phyloP scores from a whole-genome alignment of 2,888 invertebrate species.

The Campaea margaritaria region DNA sequence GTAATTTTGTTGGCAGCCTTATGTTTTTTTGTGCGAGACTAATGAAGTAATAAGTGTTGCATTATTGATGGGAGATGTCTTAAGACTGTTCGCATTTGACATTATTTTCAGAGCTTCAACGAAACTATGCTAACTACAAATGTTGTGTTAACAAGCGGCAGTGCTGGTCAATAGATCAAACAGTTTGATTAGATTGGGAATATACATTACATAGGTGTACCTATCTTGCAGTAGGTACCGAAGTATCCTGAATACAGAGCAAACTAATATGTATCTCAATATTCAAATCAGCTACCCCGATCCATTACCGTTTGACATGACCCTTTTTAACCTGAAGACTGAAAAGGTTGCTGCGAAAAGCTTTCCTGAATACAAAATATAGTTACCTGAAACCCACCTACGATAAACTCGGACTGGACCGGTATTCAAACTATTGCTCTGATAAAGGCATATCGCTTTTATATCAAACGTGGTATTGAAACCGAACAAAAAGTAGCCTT shows the following conservation, averaged over 20 bases:
- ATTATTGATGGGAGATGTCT: not conserved
- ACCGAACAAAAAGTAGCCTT: conserved; percentile 56
- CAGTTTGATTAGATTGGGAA: too few species aligned
- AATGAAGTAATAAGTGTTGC: not conserved
- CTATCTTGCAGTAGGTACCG: too few species aligned
- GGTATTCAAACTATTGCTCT: conserved; percentile 28
- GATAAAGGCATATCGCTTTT: conserved; percentile 30
- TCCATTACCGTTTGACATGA: conserved; percentile 28
- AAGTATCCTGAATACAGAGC: not conserved
- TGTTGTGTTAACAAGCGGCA: too few species aligned
- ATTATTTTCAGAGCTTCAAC: too few species aligned
- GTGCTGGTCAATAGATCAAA: too few species aligned
- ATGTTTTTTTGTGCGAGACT: conserved; percentile 25
- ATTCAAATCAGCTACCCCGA: conserved; percentile 23
- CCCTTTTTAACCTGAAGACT: conserved; percentile 23
- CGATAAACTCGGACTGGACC: conserved; percentile 21
- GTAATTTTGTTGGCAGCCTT: conserved; percentile 37
- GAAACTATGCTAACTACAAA: too few species aligned
- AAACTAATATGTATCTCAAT: conserved; percentile 9
- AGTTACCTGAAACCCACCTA: conserved; percentile 19
- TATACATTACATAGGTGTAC: too few species aligned
- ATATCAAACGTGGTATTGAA: conserved; percentile 40
- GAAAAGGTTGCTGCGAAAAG: conserved; percentile 17
- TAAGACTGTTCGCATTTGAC: not conserved
- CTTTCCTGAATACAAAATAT: conserved; percentile 30